Evolutionary conservation across 1,140 invertebrate genomes (phyloP).

Genomic region (Lasioglossum baleicum): DNA sequence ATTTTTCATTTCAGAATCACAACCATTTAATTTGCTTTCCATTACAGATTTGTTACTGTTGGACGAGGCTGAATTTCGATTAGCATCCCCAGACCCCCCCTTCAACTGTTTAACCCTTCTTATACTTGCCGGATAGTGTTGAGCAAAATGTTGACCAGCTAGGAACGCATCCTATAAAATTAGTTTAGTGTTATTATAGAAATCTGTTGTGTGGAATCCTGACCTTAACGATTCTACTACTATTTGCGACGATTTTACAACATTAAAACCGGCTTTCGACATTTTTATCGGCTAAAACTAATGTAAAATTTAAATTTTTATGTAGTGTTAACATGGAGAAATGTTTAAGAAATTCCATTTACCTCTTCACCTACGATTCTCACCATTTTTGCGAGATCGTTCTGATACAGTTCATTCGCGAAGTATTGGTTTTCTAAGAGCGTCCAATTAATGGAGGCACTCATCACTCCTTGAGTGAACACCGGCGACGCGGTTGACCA

Average conservation of each 20-base stretch:
- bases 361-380: constrained; percentile 83
- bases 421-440: constrained; percentile 93
- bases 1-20: constrained; percentile 19
- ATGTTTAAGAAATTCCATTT: constrained; percentile 43
- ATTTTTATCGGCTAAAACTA: too few species aligned
- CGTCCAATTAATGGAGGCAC: constrained; percentile 96
- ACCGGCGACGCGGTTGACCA: constrained; percentile 98
- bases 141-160: constrained; percentile 90
- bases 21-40: constrained; percentile 22
- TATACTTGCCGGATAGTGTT: constrained; percentile 85
- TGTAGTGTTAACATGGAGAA: neutral
- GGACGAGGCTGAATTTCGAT: constrained; percentile 34
- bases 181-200: neutral
- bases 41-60: constrained; percentile 20
- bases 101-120: constrained; percentile 68
- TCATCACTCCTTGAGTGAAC: constrained; percentile 97
- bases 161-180: constrained; percentile 84
- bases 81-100: constrained; percentile 59
- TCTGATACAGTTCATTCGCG: constrained; percentile 89
- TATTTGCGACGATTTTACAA: too few species aligned
- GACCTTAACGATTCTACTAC: too few species aligned
- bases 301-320: neutral
- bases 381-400: constrained; percentile 91
- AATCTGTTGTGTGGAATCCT: too few species aligned
- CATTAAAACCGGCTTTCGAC: too few species aligned